Evolutionary conservation across 2,888 invertebrate genomes (phyloP).

Genomic region (Hololepta plana): DNA sequence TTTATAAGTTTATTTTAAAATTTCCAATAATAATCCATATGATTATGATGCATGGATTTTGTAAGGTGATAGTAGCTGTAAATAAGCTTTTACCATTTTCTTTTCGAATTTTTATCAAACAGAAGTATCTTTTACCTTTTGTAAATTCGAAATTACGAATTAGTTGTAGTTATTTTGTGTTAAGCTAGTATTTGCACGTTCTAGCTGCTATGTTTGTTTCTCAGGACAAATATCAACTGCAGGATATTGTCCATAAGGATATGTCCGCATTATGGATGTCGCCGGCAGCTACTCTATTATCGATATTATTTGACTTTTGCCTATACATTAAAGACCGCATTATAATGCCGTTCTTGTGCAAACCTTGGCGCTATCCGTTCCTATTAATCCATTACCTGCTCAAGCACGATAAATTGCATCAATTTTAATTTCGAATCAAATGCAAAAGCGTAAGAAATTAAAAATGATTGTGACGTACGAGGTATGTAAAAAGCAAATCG

Average conservation of each 20-base stretch:
- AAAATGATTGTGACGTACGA: too few relatives aligned
- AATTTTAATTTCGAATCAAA: conserved; percentile 17
- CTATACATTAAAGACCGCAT: conserved; percentile 23
- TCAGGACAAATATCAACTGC: conserved; percentile 19
- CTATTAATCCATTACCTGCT: conserved; percentile 23
- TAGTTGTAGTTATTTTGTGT: too few relatives aligned
- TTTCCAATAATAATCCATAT: too few relatives aligned
- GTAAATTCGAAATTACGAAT: too few relatives aligned
- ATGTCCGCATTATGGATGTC: conserved; percentile 23
- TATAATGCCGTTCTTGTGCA: conserved; percentile 20
- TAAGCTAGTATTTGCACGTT: conserved; percentile 14
- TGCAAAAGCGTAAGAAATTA: too few relatives aligned
- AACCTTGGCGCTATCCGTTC: conserved; percentile 21
- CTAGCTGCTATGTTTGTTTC: conserved; percentile 22
- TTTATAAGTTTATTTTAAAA: too few relatives aligned
- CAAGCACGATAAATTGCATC: conserved; percentile 24
- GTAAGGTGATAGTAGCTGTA: too few relatives aligned
- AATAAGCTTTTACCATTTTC: too few relatives aligned
- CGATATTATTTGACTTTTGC: conserved; percentile 22
- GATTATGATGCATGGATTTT: too few relatives aligned
- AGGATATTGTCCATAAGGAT: conserved; percentile 22
- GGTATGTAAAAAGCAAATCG: too few relatives aligned
- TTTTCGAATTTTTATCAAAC: too few relatives aligned
- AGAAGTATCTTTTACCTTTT: too few relatives aligned
- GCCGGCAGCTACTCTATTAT: conserved; percentile 20